phyloP scores from a whole-genome alignment of 2,797 vertebrate species.

The Enteromius argenteus region DNA sequence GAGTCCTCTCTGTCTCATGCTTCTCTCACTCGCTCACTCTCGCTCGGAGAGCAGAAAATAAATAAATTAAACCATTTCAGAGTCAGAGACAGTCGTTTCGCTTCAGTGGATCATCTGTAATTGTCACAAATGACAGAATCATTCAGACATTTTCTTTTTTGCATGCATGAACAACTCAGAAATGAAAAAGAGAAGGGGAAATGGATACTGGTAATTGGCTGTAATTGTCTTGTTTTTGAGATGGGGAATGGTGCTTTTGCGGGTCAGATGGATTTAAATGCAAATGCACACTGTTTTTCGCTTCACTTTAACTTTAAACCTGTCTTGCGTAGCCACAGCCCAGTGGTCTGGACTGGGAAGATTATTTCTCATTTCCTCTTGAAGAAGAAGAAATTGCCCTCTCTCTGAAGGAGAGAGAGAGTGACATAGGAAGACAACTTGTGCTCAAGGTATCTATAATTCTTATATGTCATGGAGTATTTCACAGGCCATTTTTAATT shows the following conservation, averaged over 20 bases:
- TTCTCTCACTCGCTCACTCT: slow-evolving; percentile 14
- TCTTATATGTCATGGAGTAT: slow-evolving; percentile 37
- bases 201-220: slow-evolving; percentile 71
- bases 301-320: slow-evolving; percentile 38
- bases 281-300: slow-evolving; percentile 65
- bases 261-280: slow-evolving; percentile 80
- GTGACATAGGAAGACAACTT: slow-evolving; percentile 30
- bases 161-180: slow-evolving; percentile 60
- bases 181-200: slow-evolving; percentile 68
- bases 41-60: slow-evolving; percentile 38
- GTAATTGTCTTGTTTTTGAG: slow-evolving; percentile 71
- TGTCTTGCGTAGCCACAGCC: slow-evolving; percentile 1
- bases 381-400: neutral
- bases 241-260: slow-evolving; percentile 43
- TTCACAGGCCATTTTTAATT: slow-evolving; percentile 46
- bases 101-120: slow-evolving; percentile 58
- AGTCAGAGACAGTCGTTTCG: slow-evolving; percentile 48
- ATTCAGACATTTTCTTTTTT: slow-evolving; percentile 60
- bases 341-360: slow-evolving; percentile 32
- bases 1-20: slow-evolving; percentile 25
- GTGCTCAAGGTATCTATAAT: slow-evolving; percentile 23
- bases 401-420: slow-evolving; percentile 16
- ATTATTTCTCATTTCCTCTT: slow-evolving; percentile 41
- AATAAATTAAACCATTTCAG: slow-evolving; percentile 41
- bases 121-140: slow-evolving; percentile 67